phyloP scores from a whole-genome alignment of 2,888 invertebrate species.

The Marronus borbonicus region DNA sequence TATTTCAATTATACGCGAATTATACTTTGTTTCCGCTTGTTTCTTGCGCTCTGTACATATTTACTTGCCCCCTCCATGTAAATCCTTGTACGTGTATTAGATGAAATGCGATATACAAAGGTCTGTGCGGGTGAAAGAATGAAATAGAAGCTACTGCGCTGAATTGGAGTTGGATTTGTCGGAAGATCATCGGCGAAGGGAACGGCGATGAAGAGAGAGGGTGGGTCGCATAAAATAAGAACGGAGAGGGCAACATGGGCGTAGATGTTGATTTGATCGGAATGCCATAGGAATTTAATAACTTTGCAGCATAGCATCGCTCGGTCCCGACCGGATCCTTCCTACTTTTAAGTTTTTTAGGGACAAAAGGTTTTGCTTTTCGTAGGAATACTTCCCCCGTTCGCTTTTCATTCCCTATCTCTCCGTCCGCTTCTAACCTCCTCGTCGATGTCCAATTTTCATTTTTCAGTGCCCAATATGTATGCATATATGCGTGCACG shows the following conservation, averaged over 20 bases:
- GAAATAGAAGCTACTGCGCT: not conserved
- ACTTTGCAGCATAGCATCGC: constrained; percentile 36
- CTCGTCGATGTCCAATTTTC: not conserved
- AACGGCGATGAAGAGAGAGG: constrained; percentile 3
- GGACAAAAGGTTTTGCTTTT: constrained; percentile 26
- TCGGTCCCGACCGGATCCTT: constrained; percentile 26
- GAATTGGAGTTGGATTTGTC: constrained; percentile 27
- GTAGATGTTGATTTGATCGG: constrained; percentile 46
- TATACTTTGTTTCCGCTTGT: constrained; percentile 53
- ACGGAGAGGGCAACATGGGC: constrained; percentile 19
- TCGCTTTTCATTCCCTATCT: not conserved
- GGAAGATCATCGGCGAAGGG: constrained; percentile 39
- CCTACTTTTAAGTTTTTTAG: constrained; percentile 38
- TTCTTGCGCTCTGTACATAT: constrained; percentile 52
- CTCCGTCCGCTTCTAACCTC: not conserved
- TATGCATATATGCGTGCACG: constrained; percentile 29
- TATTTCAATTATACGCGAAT: constrained; percentile 57
- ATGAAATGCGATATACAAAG: not conserved
- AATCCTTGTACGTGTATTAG: constrained; percentile 1
- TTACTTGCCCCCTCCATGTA: constrained; percentile 29
- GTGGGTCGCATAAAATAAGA: constrained; percentile 35
- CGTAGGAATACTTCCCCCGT: not conserved
- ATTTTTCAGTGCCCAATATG: constrained; percentile 37
- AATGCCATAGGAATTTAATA: constrained; percentile 48
- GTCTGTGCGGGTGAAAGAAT: not conserved